Base-by-base conservation (phyloP, 1,140 invertebrate species). In the Eubasilissa regina region DNA sequence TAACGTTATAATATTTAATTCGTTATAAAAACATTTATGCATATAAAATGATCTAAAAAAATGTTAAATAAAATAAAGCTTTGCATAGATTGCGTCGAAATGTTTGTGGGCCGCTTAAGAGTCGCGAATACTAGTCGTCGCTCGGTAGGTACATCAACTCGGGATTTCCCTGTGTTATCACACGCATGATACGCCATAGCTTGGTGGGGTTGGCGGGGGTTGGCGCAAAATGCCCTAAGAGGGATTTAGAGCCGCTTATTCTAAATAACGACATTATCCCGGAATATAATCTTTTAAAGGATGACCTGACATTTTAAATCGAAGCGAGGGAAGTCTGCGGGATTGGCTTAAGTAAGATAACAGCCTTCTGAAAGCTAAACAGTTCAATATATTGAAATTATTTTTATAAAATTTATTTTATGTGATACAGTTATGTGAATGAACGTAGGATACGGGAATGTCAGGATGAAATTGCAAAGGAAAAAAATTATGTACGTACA, bases 241-340 rank as follows among this genome's bases (percentile, higher is more conserved):
- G 70, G 70, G 70, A 73, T 73, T 53, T 73, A 73, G 35, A 56
- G 70, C 47, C 53, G 55, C 70, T 73, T 73, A 73, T 73, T 73
- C 70, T 73, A 73, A 73, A 73, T 73, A 73, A 73, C 53, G 70
- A 56, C 70, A 55, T 73, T 73, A 73, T 73, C 70, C 70, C 55
- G 15, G 35, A 73, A 73, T 55, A 73, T 73, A 73, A 73, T 73
- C 70, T 73, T 73, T 73, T 73, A 73, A 73, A 56, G 70, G 66
- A 73, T 70, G 66, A 70, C 66, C 70, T 55, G 47, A 53, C 70
- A 25, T 73, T 55, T 55, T 43, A 53, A 55, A 73, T 73, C 51
- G 51, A 21, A 66, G n/a, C 47, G 19, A 15, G 4, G 60, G 35
- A 25, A 64, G 60, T 64, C 13, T 64, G 19, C 19, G 19, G 60